Evolutionary conservation across 2,888 invertebrate species (phyloP), one percentile per base, ranked within the genome.

Genomic region (Athetis lepigone): DNA sequence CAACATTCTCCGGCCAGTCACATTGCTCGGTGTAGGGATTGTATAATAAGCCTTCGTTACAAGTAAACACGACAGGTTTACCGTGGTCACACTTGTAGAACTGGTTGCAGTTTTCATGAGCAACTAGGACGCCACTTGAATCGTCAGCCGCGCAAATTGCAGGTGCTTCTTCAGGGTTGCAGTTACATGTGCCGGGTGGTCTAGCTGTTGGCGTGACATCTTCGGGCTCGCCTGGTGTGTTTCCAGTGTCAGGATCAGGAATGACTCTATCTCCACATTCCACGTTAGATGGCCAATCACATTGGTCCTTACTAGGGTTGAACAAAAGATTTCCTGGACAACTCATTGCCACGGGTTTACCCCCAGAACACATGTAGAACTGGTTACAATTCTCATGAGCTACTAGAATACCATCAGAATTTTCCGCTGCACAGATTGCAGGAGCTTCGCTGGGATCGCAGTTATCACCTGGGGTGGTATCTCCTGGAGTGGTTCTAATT

Each of bases 341-440:
- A 0, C 5, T 27, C 0, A 77, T 9, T 0, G 57, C 62, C 0
- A 85, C 74, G 1, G 88, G 87, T 7, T 49, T 39, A 0, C 88
- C 85, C 0, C 59, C 57, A 3, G 16, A 47, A 47, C 88, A 89
- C 5, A 67, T 58, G 51, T 88, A 88, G 54, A 83, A 89, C 40
- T 88, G 73, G 47, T 86, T 81, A 50, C 89, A 88, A 40, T 86
- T 82, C 55, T 88, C 86, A 47, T 88, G 86, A 4, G 86, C 86
- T 0, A 88, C 69, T 0, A 88, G 54, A 4, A 72, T 42, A 7
- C 85, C 81, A 0, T 84, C 84, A 0, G 86, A 85, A 16, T 65
- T 72, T 2, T 76, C 69, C 16, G 66, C 70, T 4, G 82, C 80
- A 19, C 89, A 89, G 16, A 85, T 83, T 0, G 60, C 39, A 1